Evolutionary conservation across 1,140 invertebrate genomes (phyloP), one percentile per base, ranked within the genome.

Genomic region (Euura saliciscinereae): DNA sequence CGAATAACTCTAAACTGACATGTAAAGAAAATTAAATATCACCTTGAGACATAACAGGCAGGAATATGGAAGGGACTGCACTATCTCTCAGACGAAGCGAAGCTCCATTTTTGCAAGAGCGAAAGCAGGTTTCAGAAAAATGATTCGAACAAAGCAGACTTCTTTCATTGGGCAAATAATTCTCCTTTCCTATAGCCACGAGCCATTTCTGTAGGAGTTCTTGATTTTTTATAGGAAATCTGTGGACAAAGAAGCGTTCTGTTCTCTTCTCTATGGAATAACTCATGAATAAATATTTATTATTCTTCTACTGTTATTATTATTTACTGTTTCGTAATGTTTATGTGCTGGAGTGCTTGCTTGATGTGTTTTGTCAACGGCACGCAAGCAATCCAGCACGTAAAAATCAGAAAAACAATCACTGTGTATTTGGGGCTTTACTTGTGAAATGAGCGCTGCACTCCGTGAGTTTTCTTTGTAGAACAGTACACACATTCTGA

Each of bases 381-480:
- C 46, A n/a, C 46, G n/a, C 11, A 51, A 51, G 46, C 46, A 51
- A 51, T 51, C 46, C 46, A 51, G 46, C 46, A 51, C 46, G 46
- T 51, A 8, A 51, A 51, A 51, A 51, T 51, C 46, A 51, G 7
- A n/a, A 51, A 51, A 51, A 51, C 46, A 51, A 51, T 1, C 46
- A 51, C 46, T 8, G 46, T 51, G 46, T 51, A 51, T 51, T 51
- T 51, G 46, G 7, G n/a, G 46, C 46, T 59, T 59, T 59, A 59
- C 51, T 59, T 59, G 51, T 59, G 51, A 59, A 59, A 59, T 59
- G 51, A 59, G 51, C 51, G 51, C 51, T 59, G 51, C 51, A 59
- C 51, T 59, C 51, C 51, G 10, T 6, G 51, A 59, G 13, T 0
- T n/a, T 59, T 59, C 51, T 59, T 59, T 59, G 3, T 2, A 6